phyloP scores from a whole-genome alignment of 2,797 vertebrate genomes.

The Schizopygopsis pylzovi region DNA sequence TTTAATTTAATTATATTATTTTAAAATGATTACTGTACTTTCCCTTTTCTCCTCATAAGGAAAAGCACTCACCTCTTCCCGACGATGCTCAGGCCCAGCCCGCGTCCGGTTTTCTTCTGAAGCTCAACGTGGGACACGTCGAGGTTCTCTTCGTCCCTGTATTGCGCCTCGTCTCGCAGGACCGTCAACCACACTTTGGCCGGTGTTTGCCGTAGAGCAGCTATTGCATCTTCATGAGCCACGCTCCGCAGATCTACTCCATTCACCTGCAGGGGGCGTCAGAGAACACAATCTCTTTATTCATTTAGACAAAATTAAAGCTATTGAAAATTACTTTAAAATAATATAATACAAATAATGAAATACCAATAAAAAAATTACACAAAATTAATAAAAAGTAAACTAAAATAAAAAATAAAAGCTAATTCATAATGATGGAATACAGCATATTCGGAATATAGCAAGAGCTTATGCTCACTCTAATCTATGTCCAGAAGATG shows the following conservation, averaged over 20 bases:
- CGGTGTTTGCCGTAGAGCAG: slow-evolving; percentile 87
- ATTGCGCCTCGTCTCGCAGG: slow-evolving; percentile 87
- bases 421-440: not conserved
- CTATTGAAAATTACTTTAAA: not conserved
- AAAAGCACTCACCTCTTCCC: slow-evolving; percentile 80
- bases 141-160: slow-evolving; percentile 90
- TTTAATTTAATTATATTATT: not conserved
- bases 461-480: not conserved
- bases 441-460: not conserved
- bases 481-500: slow-evolving; percentile 62
- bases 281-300: not conserved
- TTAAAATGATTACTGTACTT: not conserved
- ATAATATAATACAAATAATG: not conserved
- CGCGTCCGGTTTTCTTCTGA: slow-evolving; percentile 89
- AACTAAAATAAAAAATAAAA: not conserved
- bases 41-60: not conserved
- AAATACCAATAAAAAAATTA: not conserved
- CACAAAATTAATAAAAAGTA: not conserved
- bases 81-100: slow-evolving; percentile 92
- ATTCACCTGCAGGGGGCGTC: slow-evolving; percentile 82
- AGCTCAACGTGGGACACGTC: slow-evolving; percentile 88
- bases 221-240: slow-evolving; percentile 91
- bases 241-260: slow-evolving; percentile 86
- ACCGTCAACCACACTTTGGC: slow-evolving; percentile 87
- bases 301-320: not conserved